These are phyloP conservation scores for Anolis apletophallus DNA, from an alignment of 2,797 vertebrate species.

Conservation along the genomic window DNA sequence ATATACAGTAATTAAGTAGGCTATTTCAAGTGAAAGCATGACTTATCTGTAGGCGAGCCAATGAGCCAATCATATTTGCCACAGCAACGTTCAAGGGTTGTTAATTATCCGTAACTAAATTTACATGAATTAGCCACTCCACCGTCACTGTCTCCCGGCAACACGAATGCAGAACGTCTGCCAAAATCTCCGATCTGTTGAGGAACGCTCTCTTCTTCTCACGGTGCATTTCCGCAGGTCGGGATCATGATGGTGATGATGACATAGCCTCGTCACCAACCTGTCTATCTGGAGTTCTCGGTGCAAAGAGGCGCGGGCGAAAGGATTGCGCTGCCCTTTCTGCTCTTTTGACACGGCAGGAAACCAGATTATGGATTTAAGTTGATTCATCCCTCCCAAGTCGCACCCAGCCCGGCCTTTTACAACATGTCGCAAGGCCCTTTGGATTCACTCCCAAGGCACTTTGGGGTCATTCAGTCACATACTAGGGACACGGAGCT, in stretches of 20 bases:
- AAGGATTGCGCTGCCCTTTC: neutral
- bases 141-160: neutral
- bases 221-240: neutral
- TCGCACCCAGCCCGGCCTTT: conserved; percentile 18
- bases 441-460: too few relatives aligned
- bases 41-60: too few relatives aligned
- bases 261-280: neutral
- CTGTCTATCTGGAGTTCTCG: neutral
- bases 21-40: neutral
- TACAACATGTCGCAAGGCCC: neutral
- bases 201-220: neutral
- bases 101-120: neutral
- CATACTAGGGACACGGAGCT: too few relatives aligned
- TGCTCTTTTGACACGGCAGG: neutral
- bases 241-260: neutral
- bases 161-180: neutral
- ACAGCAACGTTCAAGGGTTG: neutral
- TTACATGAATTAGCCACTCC: neutral
- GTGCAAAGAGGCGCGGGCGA: neutral
- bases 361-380: conserved; percentile 14
- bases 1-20: too few relatives aligned
- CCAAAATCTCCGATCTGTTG: neutral
- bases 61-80: too few relatives aligned
- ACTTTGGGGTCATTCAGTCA: too few relatives aligned
- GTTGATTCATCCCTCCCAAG: conserved; percentile 62